Evolutionary conservation across 2,113 vertebrate species (phyloP).

Genomic region (Neodontobutis hainanensis): DNA sequence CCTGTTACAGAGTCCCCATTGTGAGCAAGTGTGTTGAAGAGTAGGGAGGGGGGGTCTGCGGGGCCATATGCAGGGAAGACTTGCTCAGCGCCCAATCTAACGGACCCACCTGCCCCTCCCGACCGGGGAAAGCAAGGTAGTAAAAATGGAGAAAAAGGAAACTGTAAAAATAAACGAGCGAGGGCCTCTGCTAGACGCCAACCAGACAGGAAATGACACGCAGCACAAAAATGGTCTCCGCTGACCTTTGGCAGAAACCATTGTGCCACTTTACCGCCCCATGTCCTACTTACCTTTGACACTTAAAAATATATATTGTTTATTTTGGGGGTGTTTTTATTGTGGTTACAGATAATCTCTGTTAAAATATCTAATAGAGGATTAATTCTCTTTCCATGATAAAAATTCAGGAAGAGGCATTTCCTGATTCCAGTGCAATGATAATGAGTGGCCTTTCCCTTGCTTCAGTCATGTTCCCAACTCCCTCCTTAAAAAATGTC

Average conservation of each 20-base stretch:
- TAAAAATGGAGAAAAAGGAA: constrained; percentile 77
- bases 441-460: constrained; percentile 74
- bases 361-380: constrained; percentile 17
- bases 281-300: constrained; percentile 30
- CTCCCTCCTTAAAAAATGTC: constrained; percentile 76
- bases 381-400: constrained; percentile 44
- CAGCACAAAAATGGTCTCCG: constrained; percentile 75
- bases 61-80: constrained; percentile 67
- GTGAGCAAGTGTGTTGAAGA: constrained; percentile 78
- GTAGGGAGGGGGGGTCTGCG: constrained; percentile 67
- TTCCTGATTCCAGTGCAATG: constrained; percentile 75
- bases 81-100: constrained; percentile 59
- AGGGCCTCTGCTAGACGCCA: constrained; percentile 69
- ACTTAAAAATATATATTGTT: constrained; percentile 14
- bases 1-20: constrained; percentile 82
- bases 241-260: constrained; percentile 66
- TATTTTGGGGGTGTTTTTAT: constrained; percentile 14
- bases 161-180: constrained; percentile 84
- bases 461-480: constrained; percentile 65
- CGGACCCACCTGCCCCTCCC: constrained; percentile 72
- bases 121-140: constrained; percentile 70
- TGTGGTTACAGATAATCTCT: constrained; percentile 14
- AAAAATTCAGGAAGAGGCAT: constrained; percentile 69
- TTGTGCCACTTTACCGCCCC: constrained; percentile 54
- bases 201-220: constrained; percentile 82